These are phyloP conservation scores for Watsonalla cultraria DNA, from an alignment of 2,888 invertebrate species.

Conservation along the genomic window DNA sequence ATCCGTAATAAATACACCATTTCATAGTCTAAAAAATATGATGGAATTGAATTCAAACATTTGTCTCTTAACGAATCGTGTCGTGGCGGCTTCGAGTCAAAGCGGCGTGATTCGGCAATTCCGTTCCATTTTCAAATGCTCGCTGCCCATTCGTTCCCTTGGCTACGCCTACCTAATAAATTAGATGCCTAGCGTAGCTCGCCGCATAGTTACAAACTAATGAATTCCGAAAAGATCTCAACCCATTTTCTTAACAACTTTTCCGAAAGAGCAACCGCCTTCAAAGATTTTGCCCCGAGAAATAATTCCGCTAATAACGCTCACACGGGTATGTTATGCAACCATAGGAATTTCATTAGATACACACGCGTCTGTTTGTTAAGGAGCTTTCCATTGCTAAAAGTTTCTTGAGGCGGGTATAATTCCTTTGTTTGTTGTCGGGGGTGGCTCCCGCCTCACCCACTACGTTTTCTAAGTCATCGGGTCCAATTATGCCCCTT, in stretches of 20 bases:
- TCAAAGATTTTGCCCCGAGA: conserved; percentile 75
- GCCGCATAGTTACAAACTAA: conserved; percentile 77
- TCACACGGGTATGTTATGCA: conserved; percentile 76
- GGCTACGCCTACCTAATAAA: conserved; percentile 77
- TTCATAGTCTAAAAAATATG: conserved; percentile 63
- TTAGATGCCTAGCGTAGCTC: conserved; percentile 71
- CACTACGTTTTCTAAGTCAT: conserved; percentile 79
- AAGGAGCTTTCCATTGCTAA: conserved; percentile 80
- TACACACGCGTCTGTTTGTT: conserved; percentile 79
- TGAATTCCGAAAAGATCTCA: conserved; percentile 76
- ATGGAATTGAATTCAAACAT: conserved; percentile 76
- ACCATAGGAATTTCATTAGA: conserved; percentile 80
- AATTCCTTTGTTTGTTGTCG: conserved; percentile 78
- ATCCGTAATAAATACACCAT: conserved; percentile 63
- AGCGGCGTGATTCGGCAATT: conserved; percentile 76
- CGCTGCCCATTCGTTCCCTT: conserved; percentile 75
- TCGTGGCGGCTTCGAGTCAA: conserved; percentile 68
- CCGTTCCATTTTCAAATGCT: conserved; percentile 68
- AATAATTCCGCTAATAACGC: conserved; percentile 77
- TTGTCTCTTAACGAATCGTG: conserved; percentile 78
- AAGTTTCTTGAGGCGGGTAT: conserved; percentile 80
- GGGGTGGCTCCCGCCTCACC: conserved; percentile 67
- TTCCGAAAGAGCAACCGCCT: conserved; percentile 77
- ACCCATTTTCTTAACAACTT: conserved; percentile 79
- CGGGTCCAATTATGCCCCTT: conserved; percentile 79